Evolutionary conservation across 2,113 vertebrate species (phyloP).

Genomic region (Ploceus nigricollis): DNA sequence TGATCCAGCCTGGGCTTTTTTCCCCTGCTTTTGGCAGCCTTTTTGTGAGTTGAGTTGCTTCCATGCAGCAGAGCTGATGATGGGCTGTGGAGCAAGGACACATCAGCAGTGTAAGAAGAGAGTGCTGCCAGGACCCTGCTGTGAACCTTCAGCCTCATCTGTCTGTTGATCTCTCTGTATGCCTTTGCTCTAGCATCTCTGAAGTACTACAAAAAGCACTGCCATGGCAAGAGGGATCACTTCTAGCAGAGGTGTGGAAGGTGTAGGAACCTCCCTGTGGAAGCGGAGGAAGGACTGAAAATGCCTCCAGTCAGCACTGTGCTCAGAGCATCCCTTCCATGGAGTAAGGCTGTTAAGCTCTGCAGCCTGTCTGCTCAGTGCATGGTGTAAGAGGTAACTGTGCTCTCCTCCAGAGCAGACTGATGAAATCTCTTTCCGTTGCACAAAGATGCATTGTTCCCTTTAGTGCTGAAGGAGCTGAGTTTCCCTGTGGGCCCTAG

Average conservation of each 20-base stretch:
- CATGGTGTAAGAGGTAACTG: neutral
- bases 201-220: neutral
- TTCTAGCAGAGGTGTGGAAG: neutral
- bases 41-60: neutral
- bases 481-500: neutral
- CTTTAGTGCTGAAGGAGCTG: neutral
- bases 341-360: neutral
- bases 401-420: neutral
- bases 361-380: neutral
- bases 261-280: neutral
- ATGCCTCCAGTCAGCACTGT: neutral
- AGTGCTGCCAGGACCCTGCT: neutral
- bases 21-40: neutral
- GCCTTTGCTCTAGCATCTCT: neutral
- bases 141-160: neutral
- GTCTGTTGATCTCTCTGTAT: neutral
- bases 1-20: neutral
- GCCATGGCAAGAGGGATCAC: neutral
- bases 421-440: neutral
- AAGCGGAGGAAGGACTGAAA: neutral
- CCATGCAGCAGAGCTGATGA: neutral
- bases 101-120: neutral
- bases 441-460: neutral
- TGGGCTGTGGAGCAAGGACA: neutral
- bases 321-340: neutral